Percentiles rank a stretch among this genome's conserved stretches.
Conservation (phyloP, 37 sponge, comb jelly and placozoan genomes). For the Haliclona indistincta region DNA sequence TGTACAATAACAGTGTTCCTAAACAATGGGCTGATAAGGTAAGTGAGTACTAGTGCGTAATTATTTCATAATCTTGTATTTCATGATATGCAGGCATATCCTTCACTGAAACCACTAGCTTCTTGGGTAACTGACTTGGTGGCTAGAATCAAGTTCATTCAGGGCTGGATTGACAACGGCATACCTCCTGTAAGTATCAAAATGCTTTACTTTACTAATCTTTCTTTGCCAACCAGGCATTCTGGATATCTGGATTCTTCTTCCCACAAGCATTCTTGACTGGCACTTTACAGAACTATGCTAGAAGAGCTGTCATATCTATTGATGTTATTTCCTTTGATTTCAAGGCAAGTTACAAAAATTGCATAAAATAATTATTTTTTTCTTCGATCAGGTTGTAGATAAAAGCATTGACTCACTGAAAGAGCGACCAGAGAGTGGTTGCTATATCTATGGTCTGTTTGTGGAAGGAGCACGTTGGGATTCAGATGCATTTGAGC, state of each 20-base stretch:
- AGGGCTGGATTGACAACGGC: constrained; percentile 86
- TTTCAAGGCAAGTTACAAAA: constrained; percentile 56
- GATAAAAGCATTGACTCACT: constrained; percentile 45
- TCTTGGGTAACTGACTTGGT: constrained; percentile 92
- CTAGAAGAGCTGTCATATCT: constrained; percentile 87
- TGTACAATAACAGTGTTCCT: constrained; percentile 91
- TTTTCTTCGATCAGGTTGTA: constrained; percentile 37
- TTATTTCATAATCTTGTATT: not conserved
- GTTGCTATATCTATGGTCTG: constrained; percentile 94
- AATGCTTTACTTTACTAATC: not conserved
- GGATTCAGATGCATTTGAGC: constrained; percentile 56
- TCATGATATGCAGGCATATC: constrained; percentile 76
- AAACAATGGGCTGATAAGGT: constrained; percentile 87
- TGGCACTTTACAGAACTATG: constrained; percentile 98
- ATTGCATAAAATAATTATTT: not conserved
- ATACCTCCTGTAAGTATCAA: constrained; percentile 66
- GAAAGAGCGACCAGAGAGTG: constrained; percentile 81
- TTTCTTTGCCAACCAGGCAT: constrained; percentile 18
- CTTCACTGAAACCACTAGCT: constrained; percentile 96
- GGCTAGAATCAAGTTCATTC: constrained; percentile 81
- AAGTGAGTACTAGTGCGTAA: not conserved
- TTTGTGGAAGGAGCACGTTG: constrained; percentile 94
- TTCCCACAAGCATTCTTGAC: constrained; percentile 99
- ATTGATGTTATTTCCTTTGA: constrained; percentile 95
- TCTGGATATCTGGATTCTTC: constrained; percentile 99